These are phyloP conservation scores for Graptemys geographica DNA, from an alignment of 2,797 vertebrate species.

Conservation along the genomic window DNA sequence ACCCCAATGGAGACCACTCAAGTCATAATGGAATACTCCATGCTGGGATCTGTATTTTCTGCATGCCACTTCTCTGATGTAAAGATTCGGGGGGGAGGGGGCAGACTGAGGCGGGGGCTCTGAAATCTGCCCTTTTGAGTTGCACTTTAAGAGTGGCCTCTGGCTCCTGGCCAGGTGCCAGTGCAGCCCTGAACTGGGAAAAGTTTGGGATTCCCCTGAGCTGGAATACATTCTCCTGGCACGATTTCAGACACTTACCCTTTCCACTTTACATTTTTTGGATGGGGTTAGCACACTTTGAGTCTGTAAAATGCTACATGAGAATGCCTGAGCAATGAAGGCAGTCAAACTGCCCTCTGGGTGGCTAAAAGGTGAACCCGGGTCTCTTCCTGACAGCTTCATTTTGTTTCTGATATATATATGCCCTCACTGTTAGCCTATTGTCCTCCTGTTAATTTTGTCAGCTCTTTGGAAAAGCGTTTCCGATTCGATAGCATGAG, in stretches of 20 bases:
- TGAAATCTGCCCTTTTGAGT: background rate
- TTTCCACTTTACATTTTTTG: constrained; percentile 31
- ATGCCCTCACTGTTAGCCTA: constrained; percentile 66
- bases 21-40: background rate
- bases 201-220: constrained; percentile 31
- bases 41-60: rapidly evolving
- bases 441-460: constrained; percentile 74
- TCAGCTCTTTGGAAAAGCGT: constrained; percentile 82
- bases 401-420: constrained; percentile 66
- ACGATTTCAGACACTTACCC: constrained; percentile 40
- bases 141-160: background rate
- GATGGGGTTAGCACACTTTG: constrained; percentile 50
- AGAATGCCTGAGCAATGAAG: constrained; percentile 58
- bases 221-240: constrained; percentile 31
- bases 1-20: background rate
- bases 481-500: constrained; percentile 73
- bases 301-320: constrained; percentile 24
- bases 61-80: background rate
- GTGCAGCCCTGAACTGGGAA: background rate
- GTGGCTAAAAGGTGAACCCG: constrained; percentile 56
- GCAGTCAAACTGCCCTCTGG: constrained; percentile 63
- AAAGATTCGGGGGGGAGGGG: background rate
- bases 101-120: rapidly evolving
- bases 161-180: constrained; percentile 16
- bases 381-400: constrained; percentile 53